Conservation (phyloP, 2,113 vertebrate genomes). For the Cottus gobio region DNA sequence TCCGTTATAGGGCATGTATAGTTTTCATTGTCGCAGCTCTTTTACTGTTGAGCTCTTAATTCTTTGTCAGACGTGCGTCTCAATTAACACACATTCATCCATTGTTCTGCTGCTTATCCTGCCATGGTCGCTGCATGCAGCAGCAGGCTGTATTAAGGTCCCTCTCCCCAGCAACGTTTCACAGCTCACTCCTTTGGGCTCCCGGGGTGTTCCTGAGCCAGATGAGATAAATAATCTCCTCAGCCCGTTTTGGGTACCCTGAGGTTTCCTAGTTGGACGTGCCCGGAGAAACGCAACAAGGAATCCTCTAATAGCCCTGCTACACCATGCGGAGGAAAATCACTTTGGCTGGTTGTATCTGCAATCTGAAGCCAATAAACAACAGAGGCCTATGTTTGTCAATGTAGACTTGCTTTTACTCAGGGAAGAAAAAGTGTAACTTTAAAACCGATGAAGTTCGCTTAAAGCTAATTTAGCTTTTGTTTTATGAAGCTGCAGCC, state of each 20-base stretch:
- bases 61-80: constrained; percentile 62
- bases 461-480: background rate
- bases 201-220: background rate
- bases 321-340: background rate
- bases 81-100: constrained; percentile 83
- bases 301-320: background rate
- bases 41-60: constrained; percentile 70
- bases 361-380: background rate
- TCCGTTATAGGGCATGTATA: constrained; percentile 44
- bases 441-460: background rate
- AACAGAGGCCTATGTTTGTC: background rate
- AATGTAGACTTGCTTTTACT: background rate
- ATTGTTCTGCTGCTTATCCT: too few species aligned
- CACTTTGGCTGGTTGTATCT: background rate
- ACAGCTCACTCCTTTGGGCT: background rate
- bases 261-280: background rate
- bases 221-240: background rate
- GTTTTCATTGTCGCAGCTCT: constrained; percentile 67
- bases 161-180: background rate
- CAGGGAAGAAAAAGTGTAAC: background rate
- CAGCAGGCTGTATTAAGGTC: background rate
- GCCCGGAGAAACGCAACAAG: background rate
- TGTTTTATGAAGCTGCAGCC: background rate
- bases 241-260: background rate
- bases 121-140: background rate